Evolutionary conservation across 2,797 vertebrate species (phyloP).

Genomic region (Micrastur ruficollis): DNA sequence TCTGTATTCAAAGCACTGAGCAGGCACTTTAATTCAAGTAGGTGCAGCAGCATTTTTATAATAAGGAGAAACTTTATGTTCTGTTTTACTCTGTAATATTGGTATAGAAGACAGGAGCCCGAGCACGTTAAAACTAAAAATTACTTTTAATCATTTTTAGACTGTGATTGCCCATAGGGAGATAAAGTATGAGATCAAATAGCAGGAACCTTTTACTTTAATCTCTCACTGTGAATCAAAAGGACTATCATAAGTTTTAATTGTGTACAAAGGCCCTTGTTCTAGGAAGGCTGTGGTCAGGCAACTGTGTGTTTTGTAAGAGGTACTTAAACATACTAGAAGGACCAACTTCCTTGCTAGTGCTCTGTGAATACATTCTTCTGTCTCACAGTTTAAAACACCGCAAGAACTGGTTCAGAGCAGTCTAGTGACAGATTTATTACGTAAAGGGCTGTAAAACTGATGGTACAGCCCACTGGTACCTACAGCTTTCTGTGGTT

Average conservation of each 20-base stretch:
- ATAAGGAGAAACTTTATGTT: constrained; percentile 23
- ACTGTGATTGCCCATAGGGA: background rate
- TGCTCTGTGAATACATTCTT: background rate
- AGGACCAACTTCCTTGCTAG: background rate
- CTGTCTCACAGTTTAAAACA: background rate
- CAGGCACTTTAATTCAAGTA: constrained; percentile 21
- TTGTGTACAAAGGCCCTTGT: background rate
- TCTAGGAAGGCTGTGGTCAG: background rate
- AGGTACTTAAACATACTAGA: background rate
- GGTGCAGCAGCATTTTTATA: constrained; percentile 8
- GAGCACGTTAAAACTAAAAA: background rate
- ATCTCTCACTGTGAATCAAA: constrained; percentile 25
- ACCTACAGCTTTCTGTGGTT: background rate
- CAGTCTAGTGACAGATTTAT: background rate
- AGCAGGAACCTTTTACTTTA: background rate
- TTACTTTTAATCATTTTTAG: background rate
- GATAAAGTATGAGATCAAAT: background rate
- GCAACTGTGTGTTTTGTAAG: background rate
- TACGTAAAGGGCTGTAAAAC: background rate
- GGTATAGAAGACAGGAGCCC: background rate
- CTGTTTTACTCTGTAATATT: constrained; percentile 20
- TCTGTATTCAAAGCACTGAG: constrained; percentile 15
- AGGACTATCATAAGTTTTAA: background rate
- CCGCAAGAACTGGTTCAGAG: background rate
- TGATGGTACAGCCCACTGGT: background rate